Evolutionary conservation across 2,113 vertebrate species (phyloP), one percentile per base, ranked within the genome.

Genomic region (Myxocyprinus asiaticus): DNA sequence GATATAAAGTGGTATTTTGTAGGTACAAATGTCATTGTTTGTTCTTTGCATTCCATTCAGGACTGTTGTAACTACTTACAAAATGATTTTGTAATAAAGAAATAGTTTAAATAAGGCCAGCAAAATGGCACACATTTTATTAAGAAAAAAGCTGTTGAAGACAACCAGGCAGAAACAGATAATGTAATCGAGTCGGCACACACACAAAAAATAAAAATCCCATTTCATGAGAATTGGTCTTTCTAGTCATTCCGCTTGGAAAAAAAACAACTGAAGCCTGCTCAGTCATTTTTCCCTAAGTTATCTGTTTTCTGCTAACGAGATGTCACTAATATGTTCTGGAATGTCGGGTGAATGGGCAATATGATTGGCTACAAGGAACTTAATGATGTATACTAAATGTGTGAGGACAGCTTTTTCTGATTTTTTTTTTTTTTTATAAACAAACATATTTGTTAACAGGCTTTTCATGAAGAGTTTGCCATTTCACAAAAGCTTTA

Each of bases 371-470:
- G 89, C 88, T 83, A 89, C 79, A 86, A 81, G 86, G 87, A 92
- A 90, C 85, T 91, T 92, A 92, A 91, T 91, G 91, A 92, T 91
- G 90, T 93, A 92, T 87, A 83, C 88, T 89, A 92, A 93, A 93
- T 92, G 88, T 89, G 88, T 75, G 87, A 86, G 90, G 92, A 92
- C 89, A 87, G 22, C 22, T 33, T 33, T 33, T 33, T 48, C 76
- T 82, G 72, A 86, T 56, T 61, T 61, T 44, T 67, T 61, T 61
- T 44, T 67, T 56, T 70, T 42, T 33, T 1, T 89, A 85, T 81
- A 86, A 89, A 90, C 87, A 90, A 91, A 90, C 88, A 90, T 33
- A 33, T 84, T 88, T 91, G 89, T 91, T 91, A 87, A 92, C 91
- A 91, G 89, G 73, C 82, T 86, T 89, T 91, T 91, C 81, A 79